phyloP scores from a whole-genome alignment of 2,113 vertebrate genomes.

The Falcunculus frontatus region DNA sequence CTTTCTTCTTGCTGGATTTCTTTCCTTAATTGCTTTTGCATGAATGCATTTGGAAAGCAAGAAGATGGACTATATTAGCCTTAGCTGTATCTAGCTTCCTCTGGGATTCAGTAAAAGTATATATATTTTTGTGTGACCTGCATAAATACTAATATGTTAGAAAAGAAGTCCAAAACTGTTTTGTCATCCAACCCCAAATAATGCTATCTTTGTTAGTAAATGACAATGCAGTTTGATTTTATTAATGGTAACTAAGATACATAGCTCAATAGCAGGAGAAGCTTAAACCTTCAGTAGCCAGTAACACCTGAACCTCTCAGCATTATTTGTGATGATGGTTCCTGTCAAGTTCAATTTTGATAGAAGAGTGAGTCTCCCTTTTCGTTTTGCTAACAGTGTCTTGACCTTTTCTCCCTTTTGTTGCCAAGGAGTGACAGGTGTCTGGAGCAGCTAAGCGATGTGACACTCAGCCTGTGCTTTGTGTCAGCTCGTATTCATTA shows the following conservation, averaged over 20 bases:
- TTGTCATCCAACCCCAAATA: neutral
- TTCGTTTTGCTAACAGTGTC: neutral
- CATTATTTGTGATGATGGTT: slow-evolving; percentile 18
- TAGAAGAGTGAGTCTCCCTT: neutral
- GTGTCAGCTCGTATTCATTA: neutral
- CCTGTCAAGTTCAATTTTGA: slow-evolving; percentile 16
- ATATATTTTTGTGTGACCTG: neutral
- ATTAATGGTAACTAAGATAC: neutral
- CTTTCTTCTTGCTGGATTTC: neutral
- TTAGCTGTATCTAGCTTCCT: neutral
- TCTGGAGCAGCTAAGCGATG: neutral
- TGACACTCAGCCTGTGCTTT: neutral
- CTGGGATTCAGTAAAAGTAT: neutral
- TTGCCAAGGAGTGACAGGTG: slow-evolving; percentile 5
- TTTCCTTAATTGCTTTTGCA: neutral
- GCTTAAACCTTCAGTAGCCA: neutral
- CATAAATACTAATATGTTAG: neutral
- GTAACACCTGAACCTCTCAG: neutral
- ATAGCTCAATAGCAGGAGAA: neutral
- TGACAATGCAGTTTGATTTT: neutral
- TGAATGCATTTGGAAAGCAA: neutral
- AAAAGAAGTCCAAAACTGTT: neutral
- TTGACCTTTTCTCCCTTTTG: slow-evolving; percentile 3
- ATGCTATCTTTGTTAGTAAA: neutral
- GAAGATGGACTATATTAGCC: neutral